These are phyloP conservation scores for Pandemis cinnamomeana DNA, from an alignment of 2,888 invertebrate genomes.

Conservation along the genomic window DNA sequence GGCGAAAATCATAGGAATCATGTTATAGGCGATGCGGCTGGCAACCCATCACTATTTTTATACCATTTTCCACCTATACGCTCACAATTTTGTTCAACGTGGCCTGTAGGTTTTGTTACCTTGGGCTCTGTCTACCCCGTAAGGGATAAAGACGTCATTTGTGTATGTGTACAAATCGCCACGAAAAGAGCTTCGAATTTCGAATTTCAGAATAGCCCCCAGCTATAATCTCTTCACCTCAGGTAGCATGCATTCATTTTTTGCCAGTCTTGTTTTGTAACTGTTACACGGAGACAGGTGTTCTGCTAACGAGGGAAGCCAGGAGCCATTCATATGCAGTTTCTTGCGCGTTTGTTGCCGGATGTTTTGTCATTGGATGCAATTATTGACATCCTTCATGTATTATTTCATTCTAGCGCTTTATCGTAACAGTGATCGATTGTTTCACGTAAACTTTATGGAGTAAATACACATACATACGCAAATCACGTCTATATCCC, in stretches of 20 bases:
- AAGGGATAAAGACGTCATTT: no score
- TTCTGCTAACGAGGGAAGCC: conserved; percentile 45
- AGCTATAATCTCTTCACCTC: conserved; percentile 17
- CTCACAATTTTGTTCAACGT: no score
- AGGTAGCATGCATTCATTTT: conserved; percentile 6
- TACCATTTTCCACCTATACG: no score
- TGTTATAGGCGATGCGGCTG: no score
- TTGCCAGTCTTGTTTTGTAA: conserved; percentile 22
- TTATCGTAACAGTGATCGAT: neutral
- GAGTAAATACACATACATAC: neutral
- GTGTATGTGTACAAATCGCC: no score
- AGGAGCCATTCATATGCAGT: conserved; percentile 39
- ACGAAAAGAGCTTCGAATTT: no score
- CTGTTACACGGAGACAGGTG: conserved; percentile 45
- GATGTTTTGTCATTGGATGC: conserved; percentile 25
- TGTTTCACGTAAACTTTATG: neutral
- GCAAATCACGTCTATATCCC: neutral
- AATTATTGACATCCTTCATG: neutral
- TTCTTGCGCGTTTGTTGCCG: conserved; percentile 39
- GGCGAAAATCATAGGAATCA: no score
- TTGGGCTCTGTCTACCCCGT: no score
- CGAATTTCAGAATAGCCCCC: neutral
- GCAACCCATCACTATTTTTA: no score
- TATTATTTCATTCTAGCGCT: neutral
- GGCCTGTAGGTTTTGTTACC: no score